Conservation (phyloP, 2,797 vertebrate genomes). For the Manis crassicaudata region DNA sequence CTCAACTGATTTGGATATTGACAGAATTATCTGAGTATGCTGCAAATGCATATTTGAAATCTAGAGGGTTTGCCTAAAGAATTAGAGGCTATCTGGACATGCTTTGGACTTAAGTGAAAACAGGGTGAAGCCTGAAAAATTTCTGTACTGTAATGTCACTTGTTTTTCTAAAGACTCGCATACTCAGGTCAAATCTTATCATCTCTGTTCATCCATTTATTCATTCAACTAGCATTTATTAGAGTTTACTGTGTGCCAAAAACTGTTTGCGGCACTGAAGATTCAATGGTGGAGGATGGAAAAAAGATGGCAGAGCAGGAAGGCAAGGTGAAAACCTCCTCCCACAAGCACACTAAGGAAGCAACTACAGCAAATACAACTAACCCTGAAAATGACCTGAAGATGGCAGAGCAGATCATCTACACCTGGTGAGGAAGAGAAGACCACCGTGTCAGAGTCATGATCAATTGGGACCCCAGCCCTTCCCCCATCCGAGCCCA, state of each 20-base stretch:
- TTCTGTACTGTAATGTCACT: neutral
- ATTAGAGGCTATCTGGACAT: neutral
- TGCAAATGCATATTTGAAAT: constrained; percentile 49
- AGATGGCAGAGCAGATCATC: too few relatives aligned
- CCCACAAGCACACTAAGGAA: too few relatives aligned
- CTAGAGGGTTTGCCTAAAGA: constrained; percentile 38
- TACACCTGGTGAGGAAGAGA: too few relatives aligned
- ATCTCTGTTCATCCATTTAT: neutral
- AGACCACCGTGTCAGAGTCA: too few relatives aligned
- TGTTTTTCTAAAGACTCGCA: constrained; percentile 27
- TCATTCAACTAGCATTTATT: constrained; percentile 15
- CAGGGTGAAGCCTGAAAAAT: neutral
- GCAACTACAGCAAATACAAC: too few relatives aligned
- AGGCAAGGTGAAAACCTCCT: too few relatives aligned
- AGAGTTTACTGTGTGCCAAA: neutral
- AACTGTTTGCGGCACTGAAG: neutral
- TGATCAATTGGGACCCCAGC: too few relatives aligned
- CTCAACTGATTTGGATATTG: constrained; percentile 45
- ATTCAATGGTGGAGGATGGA: neutral
- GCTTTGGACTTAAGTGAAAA: constrained; percentile 18
- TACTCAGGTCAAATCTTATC: neutral
- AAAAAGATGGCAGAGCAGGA: too few relatives aligned
- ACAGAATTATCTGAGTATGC: neutral
- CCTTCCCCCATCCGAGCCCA: too few relatives aligned
- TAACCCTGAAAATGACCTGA: too few relatives aligned